Base-by-base conservation (phyloP, 2,797 vertebrate species). In the Phoebastria nigripes region DNA sequence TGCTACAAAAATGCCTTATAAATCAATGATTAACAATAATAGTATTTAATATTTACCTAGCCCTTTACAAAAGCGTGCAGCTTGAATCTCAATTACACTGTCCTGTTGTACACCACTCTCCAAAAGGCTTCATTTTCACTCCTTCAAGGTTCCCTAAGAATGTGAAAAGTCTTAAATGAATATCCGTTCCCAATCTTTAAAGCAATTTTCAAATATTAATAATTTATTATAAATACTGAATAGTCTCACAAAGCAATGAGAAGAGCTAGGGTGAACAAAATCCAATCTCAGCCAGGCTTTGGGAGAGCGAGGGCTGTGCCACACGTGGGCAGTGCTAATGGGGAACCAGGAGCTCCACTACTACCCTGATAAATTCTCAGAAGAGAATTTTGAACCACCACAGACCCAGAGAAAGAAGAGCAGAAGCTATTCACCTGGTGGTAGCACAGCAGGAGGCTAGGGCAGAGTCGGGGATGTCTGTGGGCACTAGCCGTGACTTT, bases 281-380 rank as follows among this genome's bases (percentile, higher is more conserved):
- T 4, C 59, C 66, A 12, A 1, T 3, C 49, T 62, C 4, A 0
- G 42, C 12, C 35, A 24, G 66, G 49, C 52, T 17, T 25, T 15
- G 72, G 58, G 55, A 11, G 26, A 12, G 18, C 1, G 15, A n/a
- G 33, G 20, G 51, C n/a, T 44, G 49, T 29, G 49, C 21, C 49
- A 13, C 56, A 4, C 0, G 6, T 12, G 81, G 74, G 52, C 61
- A 33, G 35, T 1, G 33, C 22, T 9, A 10, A 9, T 0, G 31
- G 65, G 71, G 52, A 42, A 19, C 35, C 52, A 8, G 44, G 26
- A 35, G 59, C 55, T 37, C 41, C 19, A 1, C 49, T 2, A 1
- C 12, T 3, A 21, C 35, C 22, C 26, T 5, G 6, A 10, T 1
- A 10, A 18, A 12, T 20, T 21, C 67, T 19, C 42, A 7, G 49